These are phyloP conservation scores for Oligia strigilis DNA, from an alignment of 2,888 invertebrate genomes.

Conservation along the genomic window DNA sequence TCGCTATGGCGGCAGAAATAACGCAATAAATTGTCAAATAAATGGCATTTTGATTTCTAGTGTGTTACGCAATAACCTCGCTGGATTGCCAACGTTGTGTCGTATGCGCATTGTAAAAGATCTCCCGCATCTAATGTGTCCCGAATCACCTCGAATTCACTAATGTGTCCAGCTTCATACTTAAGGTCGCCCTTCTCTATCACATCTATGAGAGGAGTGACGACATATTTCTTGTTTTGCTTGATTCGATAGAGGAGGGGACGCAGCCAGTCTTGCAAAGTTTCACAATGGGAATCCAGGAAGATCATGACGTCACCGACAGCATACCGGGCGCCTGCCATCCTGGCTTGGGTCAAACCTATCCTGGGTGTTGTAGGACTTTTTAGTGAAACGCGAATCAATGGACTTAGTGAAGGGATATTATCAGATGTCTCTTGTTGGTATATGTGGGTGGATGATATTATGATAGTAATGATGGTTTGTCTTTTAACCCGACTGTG, in stretches of 20 bases:
- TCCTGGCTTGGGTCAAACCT: slow-evolving; percentile 92
- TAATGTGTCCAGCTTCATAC: slow-evolving; percentile 70
- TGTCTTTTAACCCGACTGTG: not conserved
- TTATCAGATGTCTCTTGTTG: not conserved
- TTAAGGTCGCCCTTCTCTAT: slow-evolving; percentile 93
- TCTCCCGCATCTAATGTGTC: slow-evolving; percentile 10
- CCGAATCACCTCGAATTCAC: slow-evolving; percentile 74
- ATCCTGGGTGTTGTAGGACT: slow-evolving; percentile 76
- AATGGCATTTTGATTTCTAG: no score
- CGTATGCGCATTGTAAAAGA: not conserved
- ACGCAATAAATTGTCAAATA: not conserved
- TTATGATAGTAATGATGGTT: not conserved
- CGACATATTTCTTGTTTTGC: slow-evolving; percentile 92
- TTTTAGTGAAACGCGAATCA: slow-evolving; percentile 37
- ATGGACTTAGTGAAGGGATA: slow-evolving; percentile 2
- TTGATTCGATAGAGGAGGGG: slow-evolving; percentile 96
- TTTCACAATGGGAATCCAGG: slow-evolving; percentile 97
- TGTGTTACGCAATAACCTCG: not conserved
- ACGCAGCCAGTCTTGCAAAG: slow-evolving; percentile 94
- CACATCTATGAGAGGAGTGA: slow-evolving; percentile 98
- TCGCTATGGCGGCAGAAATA: not conserved
- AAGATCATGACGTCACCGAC: slow-evolving; percentile 92
- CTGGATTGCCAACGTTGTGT: not conserved
- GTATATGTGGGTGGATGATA: not conserved
- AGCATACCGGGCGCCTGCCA: slow-evolving; percentile 93